Conservation (phyloP, 92 coral and sea anemone genomes). For the Desmophyllum pertusum region DNA sequence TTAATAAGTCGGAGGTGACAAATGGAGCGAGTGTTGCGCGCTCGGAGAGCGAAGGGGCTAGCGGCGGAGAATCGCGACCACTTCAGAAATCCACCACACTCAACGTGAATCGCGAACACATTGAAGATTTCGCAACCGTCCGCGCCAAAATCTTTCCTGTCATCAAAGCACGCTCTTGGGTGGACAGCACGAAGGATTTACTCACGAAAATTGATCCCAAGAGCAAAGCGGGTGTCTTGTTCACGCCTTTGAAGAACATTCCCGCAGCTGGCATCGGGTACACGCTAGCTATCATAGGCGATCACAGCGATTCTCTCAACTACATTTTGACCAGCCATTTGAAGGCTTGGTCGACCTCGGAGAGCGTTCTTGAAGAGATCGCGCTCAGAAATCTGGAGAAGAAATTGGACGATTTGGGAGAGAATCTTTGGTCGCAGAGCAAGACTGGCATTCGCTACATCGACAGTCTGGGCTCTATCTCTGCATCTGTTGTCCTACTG, state of each 20-base stretch:
- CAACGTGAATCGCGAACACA: constrained; percentile 72
- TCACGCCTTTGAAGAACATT: constrained; percentile 73
- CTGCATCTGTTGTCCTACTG: constrained; percentile 83
- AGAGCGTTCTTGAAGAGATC: constrained; percentile 69
- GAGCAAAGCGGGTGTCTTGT: constrained; percentile 70
- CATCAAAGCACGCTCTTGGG: constrained; percentile 81
- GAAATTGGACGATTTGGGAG: constrained; percentile 60
- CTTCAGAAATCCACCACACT: constrained; percentile 67
- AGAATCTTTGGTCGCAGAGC: constrained; percentile 73
- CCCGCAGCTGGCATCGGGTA: constrained; percentile 75
- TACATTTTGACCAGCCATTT: constrained; percentile 81
- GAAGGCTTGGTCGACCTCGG: constrained; percentile 82
- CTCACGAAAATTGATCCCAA: constrained; percentile 69
- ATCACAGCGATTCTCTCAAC: constrained; percentile 66
- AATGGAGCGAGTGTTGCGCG: background rate
- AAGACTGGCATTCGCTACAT: constrained; percentile 83
- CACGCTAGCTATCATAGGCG: constrained; percentile 80
- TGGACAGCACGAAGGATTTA: constrained; percentile 71
- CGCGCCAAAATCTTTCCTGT: constrained; percentile 83
- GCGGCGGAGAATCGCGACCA: constrained; percentile 31
- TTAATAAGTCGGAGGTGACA: constrained; percentile 44
- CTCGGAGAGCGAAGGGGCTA: constrained; percentile 17
- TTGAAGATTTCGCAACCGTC: constrained; percentile 77
- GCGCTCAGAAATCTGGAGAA: constrained; percentile 79
- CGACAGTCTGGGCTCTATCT: constrained; percentile 66